Evolutionary conservation across 2,797 vertebrate species (phyloP).

Genomic region (Sebastiscus albofasciatus): DNA sequence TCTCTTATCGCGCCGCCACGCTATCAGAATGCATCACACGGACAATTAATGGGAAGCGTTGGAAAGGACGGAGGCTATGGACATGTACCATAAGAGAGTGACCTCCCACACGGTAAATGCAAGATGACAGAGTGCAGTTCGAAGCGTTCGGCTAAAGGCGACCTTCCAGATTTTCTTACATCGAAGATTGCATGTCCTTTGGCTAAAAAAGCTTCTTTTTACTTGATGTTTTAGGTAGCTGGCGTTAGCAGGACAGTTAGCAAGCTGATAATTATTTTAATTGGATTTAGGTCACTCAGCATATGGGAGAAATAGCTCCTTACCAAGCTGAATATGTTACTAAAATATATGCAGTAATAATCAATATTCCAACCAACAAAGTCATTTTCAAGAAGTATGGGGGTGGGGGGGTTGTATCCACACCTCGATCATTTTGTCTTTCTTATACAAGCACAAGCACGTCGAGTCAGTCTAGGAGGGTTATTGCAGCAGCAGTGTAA

Average conservation of each 20-base stretch:
- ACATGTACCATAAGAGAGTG: not conserved
- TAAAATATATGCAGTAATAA: not conserved
- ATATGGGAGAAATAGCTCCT: not conserved
- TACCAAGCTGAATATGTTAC: not conserved
- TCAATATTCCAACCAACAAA: not conserved
- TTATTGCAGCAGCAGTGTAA: slow-evolving; percentile 38
- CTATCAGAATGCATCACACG: no score
- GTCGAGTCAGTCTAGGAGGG: not conserved
- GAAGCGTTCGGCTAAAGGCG: no score
- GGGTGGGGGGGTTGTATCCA: not conserved
- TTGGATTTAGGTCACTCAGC: not conserved
- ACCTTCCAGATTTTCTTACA: no score
- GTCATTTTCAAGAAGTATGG: not conserved
- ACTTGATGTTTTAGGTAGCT: not conserved
- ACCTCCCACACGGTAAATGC: not conserved
- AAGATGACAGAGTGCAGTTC: not conserved
- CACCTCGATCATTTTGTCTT: slow-evolving; percentile 19
- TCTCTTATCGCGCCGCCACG: no score
- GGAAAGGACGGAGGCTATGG: no score
- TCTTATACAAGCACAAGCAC: not conserved
- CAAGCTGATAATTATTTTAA: not conserved
- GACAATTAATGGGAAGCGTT: no score
- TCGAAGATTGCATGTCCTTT: no score
- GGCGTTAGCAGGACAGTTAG: not conserved
- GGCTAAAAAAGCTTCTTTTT: not conserved